A percentile compares a stretch with the other conserved stretches of the same genome.
Conservation (phyloP, 2,888 invertebrate species). For the Cataglyphis albicans region DNA sequence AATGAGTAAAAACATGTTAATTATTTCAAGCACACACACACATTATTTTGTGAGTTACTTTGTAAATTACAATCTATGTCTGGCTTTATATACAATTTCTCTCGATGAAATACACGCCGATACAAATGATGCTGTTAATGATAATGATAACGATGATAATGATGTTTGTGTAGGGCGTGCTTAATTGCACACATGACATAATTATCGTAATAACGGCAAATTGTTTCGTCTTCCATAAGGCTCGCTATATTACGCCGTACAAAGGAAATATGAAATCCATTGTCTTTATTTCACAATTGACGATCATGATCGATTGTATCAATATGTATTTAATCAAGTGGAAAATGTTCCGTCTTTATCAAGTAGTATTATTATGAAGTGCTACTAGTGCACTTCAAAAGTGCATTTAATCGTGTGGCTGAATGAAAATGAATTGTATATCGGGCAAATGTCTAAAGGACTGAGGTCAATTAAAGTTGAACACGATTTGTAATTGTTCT, state of each 20-base stretch:
- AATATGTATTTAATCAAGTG: not conserved
- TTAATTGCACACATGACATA: constrained; percentile 67
- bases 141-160: constrained; percentile 62
- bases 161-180: constrained; percentile 63
- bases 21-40: constrained; percentile 42
- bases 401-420: not conserved
- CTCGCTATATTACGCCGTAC: constrained; percentile 38
- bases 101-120: constrained; percentile 42
- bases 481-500: not conserved
- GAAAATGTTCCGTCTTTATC: not conserved
- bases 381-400: not conserved
- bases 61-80: constrained; percentile 67
- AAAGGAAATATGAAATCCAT: not conserved
- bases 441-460: not conserved
- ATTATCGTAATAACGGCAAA: constrained; percentile 71
- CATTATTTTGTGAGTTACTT: constrained; percentile 73
- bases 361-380: not conserved
- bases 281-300: constrained; percentile 12
- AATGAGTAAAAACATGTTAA: constrained; percentile 70
- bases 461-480: not conserved
- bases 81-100: constrained; percentile 64
- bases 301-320: constrained; percentile 1
- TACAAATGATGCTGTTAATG: constrained; percentile 56
- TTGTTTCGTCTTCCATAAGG: constrained; percentile 47
- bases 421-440: not conserved